A percentile compares a stretch with the other conserved stretches of the same genome.
Conservation (phyloP, 2,888 invertebrate genomes). For the Alitta virens region DNA sequence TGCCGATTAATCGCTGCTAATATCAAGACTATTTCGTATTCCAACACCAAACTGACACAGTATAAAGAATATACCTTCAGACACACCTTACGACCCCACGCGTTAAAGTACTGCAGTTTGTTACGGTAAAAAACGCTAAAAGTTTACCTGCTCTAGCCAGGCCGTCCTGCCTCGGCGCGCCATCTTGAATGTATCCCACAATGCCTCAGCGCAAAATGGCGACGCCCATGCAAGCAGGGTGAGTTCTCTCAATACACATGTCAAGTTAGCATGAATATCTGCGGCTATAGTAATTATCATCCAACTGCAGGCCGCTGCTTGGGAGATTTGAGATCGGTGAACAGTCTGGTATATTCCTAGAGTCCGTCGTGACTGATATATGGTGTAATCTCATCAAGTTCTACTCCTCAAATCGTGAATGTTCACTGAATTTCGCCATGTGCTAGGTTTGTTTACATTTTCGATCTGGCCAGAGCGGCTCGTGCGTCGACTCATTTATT, state of each 20-base stretch:
- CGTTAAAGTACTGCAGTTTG: background rate
- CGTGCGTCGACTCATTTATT: background rate
- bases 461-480: background rate
- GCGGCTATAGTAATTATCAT: background rate
- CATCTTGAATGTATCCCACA: conserved; percentile 18
- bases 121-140: conserved; percentile 8
- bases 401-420: no score
- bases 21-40: no score
- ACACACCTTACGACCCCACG: no score
- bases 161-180: conserved; percentile 8
- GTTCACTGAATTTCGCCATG: background rate
- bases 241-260: conserved; percentile 7
- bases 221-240: conserved; percentile 15
- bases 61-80: no score
- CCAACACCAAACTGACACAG: no score
- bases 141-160: conserved; percentile 14
- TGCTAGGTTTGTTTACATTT: conserved; percentile 2
- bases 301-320: no score
- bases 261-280: background rate
- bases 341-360: no score
- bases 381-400: no score
- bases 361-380: no score
- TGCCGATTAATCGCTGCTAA: no score
- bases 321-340: no score
- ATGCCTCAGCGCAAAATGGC: conserved; percentile 20